Evolutionary conservation across 2,797 vertebrate species (phyloP), one percentile per base, ranked within the genome.

Genomic region (Brachyrhaphis roseni): DNA sequence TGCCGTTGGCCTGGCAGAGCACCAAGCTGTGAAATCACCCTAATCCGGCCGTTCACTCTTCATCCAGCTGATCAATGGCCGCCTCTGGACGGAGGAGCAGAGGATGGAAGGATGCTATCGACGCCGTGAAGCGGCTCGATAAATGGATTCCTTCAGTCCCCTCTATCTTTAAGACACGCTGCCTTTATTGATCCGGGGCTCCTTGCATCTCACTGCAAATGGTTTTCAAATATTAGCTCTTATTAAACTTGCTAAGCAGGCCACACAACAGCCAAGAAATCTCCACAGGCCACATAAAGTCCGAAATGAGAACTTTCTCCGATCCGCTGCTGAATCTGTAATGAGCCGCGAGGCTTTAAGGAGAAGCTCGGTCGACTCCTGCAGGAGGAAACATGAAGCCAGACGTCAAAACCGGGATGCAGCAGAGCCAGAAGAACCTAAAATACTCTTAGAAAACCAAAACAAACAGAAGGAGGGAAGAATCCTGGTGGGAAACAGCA

Each of bases 61-160:
- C 87, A 91, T 83, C 84, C 3, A n/a, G 78, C 83, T 87, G 91
- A 94, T 94, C 91, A 88, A 94, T 93, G 84, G 71, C 80, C 88
- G 89, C 86, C 87, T 80, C 80, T 83, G 75, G 85, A 76, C 28
- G 12, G 36, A 16, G 62, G 59, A 70, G 76, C 53, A 0, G 66
- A 73, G 76, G 78, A n/a, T 55, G 72, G 86, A 74, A 79, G 73
- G 86, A 47, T 34, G 80, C 55, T 83, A 90, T 88, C 76, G 87
- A 90, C 59, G 77, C 78, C 82, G 76, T 78, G 82, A 51, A 87
- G 76, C 20, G 0, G 4, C n/a, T 92, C 88, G 62, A 93, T 90
- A 86, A 26, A 93, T 88, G 11, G 89, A 93, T 89, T 77, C 3
- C 51, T 82, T 76, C 72, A 77, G 85, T 75, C 79, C 82, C 77